phyloP scores from a whole-genome alignment of 2,797 vertebrate species.

The Pangasius djambal region DNA sequence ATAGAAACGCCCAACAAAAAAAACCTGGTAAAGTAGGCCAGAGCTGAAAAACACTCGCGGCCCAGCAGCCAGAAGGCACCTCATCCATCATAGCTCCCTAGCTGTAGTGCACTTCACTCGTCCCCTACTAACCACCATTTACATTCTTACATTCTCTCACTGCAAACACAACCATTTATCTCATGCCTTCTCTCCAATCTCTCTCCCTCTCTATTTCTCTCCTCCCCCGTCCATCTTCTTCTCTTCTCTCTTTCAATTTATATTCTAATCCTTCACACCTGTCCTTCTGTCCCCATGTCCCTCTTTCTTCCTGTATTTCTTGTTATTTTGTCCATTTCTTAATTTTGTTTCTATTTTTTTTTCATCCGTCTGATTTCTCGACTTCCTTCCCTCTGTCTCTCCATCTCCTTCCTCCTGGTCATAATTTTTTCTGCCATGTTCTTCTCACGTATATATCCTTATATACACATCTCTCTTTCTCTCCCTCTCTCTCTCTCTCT shows the following conservation, averaged over 20 bases:
- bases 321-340: constrained; percentile 51
- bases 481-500: neutral
- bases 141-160: constrained; percentile 66
- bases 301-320: constrained; percentile 17
- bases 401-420: constrained; percentile 25
- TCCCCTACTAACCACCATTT: constrained; percentile 75
- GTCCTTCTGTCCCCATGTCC: constrained; percentile 1
- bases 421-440: neutral
- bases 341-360: constrained; percentile 59
- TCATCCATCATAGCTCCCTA: constrained; percentile 71
- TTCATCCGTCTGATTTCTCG: constrained; percentile 62
- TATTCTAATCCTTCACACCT: constrained; percentile 27
- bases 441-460: too few relatives aligned
- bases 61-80: constrained; percentile 69
- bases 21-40: constrained; percentile 73
- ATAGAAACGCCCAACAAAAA: constrained; percentile 37
- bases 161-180: constrained; percentile 75
- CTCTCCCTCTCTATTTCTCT: constrained; percentile 23
- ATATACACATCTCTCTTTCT: neutral
- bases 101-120: constrained; percentile 62
- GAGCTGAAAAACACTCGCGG: constrained; percentile 68
- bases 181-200: constrained; percentile 54
- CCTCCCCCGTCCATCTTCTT: constrained; percentile 33
- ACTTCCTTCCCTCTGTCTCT: constrained; percentile 53
- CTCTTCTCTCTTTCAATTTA: constrained; percentile 36